Percentiles rank a stretch among this genome's conserved stretches.
Conservation (phyloP, 2,888 invertebrate species). For the Melolontha melolontha region DNA sequence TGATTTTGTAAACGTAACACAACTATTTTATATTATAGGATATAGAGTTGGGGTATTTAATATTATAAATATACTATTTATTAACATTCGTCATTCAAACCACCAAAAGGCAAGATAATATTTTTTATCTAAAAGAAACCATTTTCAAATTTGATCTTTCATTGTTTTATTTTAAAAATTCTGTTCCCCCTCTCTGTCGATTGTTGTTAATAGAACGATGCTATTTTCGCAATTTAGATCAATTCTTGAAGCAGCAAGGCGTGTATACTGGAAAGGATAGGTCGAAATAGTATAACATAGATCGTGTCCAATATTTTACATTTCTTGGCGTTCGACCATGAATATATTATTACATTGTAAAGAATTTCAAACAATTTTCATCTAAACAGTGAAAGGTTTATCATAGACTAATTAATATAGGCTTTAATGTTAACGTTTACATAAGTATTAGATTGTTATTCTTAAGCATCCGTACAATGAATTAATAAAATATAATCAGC, state of each 20-base stretch:
- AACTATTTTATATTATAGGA: too few species aligned
- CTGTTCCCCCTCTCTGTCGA: too few species aligned
- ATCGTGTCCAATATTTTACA: constrained; percentile 7
- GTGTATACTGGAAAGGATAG: constrained; percentile 1
- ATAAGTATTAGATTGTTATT: constrained; percentile 3
- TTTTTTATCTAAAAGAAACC: too few species aligned
- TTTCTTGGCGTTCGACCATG: constrained; percentile 19
- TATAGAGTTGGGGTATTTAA: too few species aligned
- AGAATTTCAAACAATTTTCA: constrained; percentile 8
- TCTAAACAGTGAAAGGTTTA: constrained; percentile 12
- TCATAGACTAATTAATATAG: neutral
- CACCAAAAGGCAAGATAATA: too few species aligned
- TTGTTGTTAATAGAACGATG: neutral
- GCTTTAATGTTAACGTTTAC: constrained; percentile 9
- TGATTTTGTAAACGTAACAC: too few species aligned
- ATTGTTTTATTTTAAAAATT: too few species aligned
- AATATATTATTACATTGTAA: constrained; percentile 4
- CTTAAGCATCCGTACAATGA: neutral
- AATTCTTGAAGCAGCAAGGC: neutral
- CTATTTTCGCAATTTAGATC: neutral
- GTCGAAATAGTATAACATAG: constrained; percentile 7
- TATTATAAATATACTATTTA: too few species aligned
- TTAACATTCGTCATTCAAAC: too few species aligned
- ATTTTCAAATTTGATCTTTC: too few species aligned
- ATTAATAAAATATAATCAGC: neutral